Conservation (phyloP, 2,888 invertebrate genomes). For the Creontiades dilutus region DNA sequence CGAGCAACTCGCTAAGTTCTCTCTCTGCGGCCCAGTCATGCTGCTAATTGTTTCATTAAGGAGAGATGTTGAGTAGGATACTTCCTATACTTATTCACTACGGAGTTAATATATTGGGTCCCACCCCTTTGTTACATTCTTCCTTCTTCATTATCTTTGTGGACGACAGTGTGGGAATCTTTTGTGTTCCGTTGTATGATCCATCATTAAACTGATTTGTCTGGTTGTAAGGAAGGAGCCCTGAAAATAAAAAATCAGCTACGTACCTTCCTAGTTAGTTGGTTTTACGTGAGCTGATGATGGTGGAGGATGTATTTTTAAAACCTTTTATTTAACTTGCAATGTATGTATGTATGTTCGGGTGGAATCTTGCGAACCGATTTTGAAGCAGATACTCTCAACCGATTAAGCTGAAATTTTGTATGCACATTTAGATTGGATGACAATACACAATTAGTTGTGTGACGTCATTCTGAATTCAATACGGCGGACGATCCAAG, state of each 20-base stretch:
- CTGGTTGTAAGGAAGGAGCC: not conserved
- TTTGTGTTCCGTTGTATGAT: not conserved
- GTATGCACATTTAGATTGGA: too few relatives aligned
- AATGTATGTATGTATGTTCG: too few relatives aligned
- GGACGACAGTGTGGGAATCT: not conserved
- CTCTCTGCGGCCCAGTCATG: not conserved
- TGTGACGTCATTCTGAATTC: too few relatives aligned
- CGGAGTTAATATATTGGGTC: not conserved
- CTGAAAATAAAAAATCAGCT: not conserved
- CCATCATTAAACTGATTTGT: not conserved
- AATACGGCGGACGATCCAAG: too few relatives aligned
- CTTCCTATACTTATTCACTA: not conserved
- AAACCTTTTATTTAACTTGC: too few relatives aligned
- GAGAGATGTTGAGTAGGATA: conserved; percentile 23
- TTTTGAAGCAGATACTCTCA: too few relatives aligned
- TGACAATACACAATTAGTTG: too few relatives aligned
- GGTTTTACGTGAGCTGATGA: not conserved
- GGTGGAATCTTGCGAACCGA: too few relatives aligned
- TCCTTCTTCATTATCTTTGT: conserved; percentile 7
- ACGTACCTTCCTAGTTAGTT: too few relatives aligned
- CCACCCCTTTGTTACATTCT: not conserved
- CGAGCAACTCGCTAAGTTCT: not conserved
- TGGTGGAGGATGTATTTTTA: not conserved
- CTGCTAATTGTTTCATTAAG: conserved; percentile 32
- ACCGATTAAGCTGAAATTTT: too few relatives aligned